phyloP scores from a whole-genome alignment of 2,888 invertebrate species.

The Spialia ferax region DNA sequence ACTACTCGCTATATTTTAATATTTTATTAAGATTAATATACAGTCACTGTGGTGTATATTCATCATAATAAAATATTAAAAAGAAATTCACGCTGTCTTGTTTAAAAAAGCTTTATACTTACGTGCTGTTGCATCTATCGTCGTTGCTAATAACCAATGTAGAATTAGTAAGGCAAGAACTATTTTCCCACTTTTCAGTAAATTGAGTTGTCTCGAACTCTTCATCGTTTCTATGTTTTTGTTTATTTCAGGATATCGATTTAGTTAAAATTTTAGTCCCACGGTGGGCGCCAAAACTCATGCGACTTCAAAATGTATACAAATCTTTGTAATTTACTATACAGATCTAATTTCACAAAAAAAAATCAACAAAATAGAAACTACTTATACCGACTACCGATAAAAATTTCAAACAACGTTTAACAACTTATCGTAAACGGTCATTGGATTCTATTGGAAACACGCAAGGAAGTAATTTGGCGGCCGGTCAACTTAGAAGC shows the following conservation, averaged over 20 bases:
- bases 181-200: constrained; percentile 61
- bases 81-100: too few species aligned
- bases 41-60: too few species aligned
- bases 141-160: constrained; percentile 73
- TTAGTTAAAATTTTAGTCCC: not conserved
- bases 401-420: constrained; percentile 57
- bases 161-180: constrained; percentile 67
- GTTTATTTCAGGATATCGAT: not conserved
- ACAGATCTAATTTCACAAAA: not conserved
- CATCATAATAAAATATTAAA: too few species aligned
- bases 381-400: constrained; percentile 35
- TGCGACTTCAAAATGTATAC: not conserved
- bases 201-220: not conserved
- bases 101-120: constrained; percentile 55
- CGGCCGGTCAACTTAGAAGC: constrained; percentile 62
- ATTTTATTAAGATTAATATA: too few species aligned
- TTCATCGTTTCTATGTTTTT: not conserved
- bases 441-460: constrained; percentile 66
- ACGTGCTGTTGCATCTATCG: constrained; percentile 74
- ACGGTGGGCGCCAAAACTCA: constrained; percentile 27
- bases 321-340: not conserved
- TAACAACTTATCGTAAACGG: constrained; percentile 59
- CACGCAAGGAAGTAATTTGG: constrained; percentile 78
- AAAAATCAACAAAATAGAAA: constrained; percentile 12
- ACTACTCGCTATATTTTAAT: too few species aligned